Conservation (phyloP, 2,113 vertebrate species). For the Herpailurus yagouaroundi region DNA sequence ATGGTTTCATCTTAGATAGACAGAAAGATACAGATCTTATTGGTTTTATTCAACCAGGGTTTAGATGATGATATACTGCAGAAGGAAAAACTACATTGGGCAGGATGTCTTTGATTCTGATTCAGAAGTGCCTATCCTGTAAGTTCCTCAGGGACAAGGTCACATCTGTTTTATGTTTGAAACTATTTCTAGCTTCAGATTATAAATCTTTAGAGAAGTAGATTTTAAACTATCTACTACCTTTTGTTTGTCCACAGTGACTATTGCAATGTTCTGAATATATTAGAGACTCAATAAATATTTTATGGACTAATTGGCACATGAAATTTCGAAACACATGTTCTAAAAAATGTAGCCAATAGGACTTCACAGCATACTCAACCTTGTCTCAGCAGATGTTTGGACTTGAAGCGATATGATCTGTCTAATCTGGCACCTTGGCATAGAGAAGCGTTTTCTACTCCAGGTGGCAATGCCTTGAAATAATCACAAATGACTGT, state of each 20-base stretch:
- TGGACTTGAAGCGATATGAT: constrained; percentile 60
- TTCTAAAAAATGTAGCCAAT: constrained; percentile 42
- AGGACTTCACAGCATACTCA: background rate
- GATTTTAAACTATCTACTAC: background rate
- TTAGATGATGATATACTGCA: background rate
- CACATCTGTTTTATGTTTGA: constrained; percentile 38
- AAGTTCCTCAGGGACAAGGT: constrained; percentile 34
- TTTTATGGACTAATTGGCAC: constrained; percentile 62
- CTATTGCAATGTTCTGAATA: background rate
- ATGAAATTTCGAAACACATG: constrained; percentile 47
- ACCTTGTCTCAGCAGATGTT: constrained; percentile 65
- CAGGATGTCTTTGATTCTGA: background rate
- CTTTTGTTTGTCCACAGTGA: background rate
- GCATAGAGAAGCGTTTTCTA: constrained; percentile 61
- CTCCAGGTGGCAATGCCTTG: constrained; percentile 69
- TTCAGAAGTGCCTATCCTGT: background rate
- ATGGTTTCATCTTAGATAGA: background rate
- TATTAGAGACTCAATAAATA: constrained; percentile 59
- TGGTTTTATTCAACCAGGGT: background rate
- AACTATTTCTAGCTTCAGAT: constrained; percentile 43
- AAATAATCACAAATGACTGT: constrained; percentile 70
- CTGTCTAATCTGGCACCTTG: constrained; percentile 70
- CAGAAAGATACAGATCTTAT: background rate
- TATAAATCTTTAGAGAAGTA: constrained; percentile 31
- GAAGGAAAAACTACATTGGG: background rate